Conservation (phyloP, 2,113 vertebrate genomes). For the Boulengeromyrus knoepffleri region DNA sequence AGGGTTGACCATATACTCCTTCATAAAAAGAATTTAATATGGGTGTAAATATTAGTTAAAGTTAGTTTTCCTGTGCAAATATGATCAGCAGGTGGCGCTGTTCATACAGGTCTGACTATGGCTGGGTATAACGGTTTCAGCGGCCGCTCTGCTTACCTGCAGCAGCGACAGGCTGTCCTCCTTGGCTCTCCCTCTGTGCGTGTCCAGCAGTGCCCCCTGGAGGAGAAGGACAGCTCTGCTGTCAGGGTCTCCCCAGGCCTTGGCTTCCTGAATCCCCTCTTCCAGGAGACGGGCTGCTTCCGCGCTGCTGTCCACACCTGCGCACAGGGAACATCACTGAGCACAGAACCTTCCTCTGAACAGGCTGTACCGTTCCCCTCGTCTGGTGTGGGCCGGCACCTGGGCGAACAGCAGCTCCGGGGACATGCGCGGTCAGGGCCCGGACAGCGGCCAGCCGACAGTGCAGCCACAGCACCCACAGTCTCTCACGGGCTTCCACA, state of each 20-base stretch:
- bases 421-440: slow-evolving; percentile 58
- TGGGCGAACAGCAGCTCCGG: slow-evolving; percentile 40
- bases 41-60: not conserved
- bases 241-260: slow-evolving; percentile 66
- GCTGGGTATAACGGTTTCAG: not conserved
- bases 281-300: slow-evolving; percentile 61
- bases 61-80: not conserved
- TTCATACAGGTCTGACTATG: not conserved
- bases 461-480: slow-evolving; percentile 70
- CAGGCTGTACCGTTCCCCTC: not conserved
- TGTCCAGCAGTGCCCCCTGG: slow-evolving; percentile 65
- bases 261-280: slow-evolving; percentile 68
- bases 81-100: not conserved
- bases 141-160: slow-evolving; percentile 59
- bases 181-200: slow-evolving; percentile 59
- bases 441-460: slow-evolving; percentile 63
- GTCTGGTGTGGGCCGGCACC: slow-evolving; percentile 31
- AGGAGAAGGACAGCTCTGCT: slow-evolving; percentile 72
- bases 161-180: slow-evolving; percentile 59
- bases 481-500: slow-evolving; percentile 59
- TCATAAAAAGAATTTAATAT: not conserved
- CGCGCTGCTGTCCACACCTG: slow-evolving; percentile 53
- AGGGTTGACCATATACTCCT: not conserved
- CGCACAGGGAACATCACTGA: slow-evolving; percentile 20
- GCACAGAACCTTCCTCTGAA: not conserved